These are phyloP conservation scores for Neoniphon sammara DNA, from an alignment of 2,797 vertebrate species.

Conservation along the genomic window DNA sequence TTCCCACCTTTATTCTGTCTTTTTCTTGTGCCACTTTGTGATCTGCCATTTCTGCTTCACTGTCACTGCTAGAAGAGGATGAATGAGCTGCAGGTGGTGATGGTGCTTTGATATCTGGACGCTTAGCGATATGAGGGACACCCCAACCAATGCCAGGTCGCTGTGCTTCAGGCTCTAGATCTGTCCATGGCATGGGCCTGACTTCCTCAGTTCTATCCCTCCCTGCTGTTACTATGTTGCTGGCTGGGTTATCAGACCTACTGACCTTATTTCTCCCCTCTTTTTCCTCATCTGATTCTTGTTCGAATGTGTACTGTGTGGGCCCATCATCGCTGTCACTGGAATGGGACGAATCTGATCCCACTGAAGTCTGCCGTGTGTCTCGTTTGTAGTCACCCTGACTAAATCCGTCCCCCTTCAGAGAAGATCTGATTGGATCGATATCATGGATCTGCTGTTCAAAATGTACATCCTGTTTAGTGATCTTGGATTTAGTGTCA, in stretches of 20 bases:
- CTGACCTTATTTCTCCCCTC: neutral
- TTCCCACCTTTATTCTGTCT: neutral
- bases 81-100: neutral
- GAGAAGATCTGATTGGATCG: neutral
- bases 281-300: constrained; percentile 7
- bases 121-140: neutral
- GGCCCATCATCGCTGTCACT: constrained; percentile 48
- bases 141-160: constrained; percentile 11
- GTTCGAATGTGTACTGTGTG: constrained; percentile 19
- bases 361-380: constrained; percentile 2
- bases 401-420: neutral
- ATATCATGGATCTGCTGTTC: constrained; percentile 1
- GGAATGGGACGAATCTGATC: constrained; percentile 44
- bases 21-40: constrained; percentile 2
- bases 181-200: neutral
- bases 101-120: neutral
- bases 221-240: neutral
- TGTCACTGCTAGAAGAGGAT: constrained; percentile 47
- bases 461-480: neutral
- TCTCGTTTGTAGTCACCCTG: constrained; percentile 8
- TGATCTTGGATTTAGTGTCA: constrained; percentile 1
- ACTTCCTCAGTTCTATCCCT: neutral
- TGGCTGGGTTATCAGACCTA: neutral
- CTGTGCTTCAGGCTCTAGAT: neutral
- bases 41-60: constrained; percentile 34